Evolutionary conservation across 2,888 invertebrate species (phyloP), one percentile per base, ranked within the genome.

Genomic region (Nezara viridula): DNA sequence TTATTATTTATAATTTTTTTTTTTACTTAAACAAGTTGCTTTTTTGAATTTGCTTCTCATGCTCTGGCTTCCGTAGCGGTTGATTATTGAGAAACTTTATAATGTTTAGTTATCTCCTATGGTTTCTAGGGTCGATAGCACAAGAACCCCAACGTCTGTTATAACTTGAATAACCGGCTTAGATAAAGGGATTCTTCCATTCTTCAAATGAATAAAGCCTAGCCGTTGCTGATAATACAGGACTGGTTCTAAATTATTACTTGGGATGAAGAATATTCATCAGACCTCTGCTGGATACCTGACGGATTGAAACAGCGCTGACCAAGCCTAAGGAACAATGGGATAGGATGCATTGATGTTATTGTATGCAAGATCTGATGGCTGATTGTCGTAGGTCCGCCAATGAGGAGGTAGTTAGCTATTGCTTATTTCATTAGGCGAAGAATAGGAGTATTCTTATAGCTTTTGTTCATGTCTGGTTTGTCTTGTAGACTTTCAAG

Each of bases 111-210:
- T 60, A n/a, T 14, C n/a, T 14, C 27, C 14, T 27, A 4, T 6
- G 27, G 60, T 27, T 55, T 19, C 66, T 7, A 0, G 32, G 37
- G 16, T 73, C 6, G 19, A 21, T 73, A 73, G 27, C 14, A 32
- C 37, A 73, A 73, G 66, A 73, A 19, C 7, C n/a, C 66, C 66
- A 16, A 3, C 19, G 19, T 37, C 66, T 27, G 60, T 27, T 60
- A 73, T 32, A 73, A 73, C 66, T 73, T 19, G 66, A 73, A 73
- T 73, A 73, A 73, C 66, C 66, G 66, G 66, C 66, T 73, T 7
- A 2, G 27, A 73, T 27, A 73, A 37, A 37, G 66, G 66, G 32
- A 73, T 37, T 37, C 19, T 5, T 19, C 19, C 19, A 73, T 32
- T 27, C 66, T 37, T 21, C 66, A 73, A 14, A 5, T 32, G 66